These are phyloP conservation scores for Bombylius major DNA, from an alignment of 2,888 invertebrate genomes.

Conservation along the genomic window DNA sequence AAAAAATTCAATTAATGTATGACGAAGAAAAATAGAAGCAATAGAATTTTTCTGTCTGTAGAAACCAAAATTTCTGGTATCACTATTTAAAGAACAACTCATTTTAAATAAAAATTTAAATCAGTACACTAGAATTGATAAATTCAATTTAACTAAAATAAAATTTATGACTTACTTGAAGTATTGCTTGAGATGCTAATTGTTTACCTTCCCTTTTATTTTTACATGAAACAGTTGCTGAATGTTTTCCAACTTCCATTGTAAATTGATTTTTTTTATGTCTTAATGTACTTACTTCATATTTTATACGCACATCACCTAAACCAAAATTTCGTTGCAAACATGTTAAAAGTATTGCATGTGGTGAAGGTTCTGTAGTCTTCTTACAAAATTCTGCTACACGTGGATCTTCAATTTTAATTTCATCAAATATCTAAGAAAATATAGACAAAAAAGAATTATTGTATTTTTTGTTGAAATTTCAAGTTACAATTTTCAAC, in stretches of 20 bases:
- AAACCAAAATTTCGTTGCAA: conserved; percentile 85
- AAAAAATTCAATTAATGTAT: neutral
- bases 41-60: no score
- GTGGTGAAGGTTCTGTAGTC: conserved; percentile 90
- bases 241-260: conserved; percentile 88
- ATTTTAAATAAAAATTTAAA: no score
- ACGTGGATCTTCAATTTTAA: conserved; percentile 85
- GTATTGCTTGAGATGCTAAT: conserved; percentile 83
- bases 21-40: no score
- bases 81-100: no score
- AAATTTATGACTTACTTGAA: conserved; percentile 48
- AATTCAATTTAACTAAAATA: no score
- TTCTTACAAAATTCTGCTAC: conserved; percentile 92
- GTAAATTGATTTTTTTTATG: conserved; percentile 88
- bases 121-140: no score
- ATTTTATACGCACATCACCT: conserved; percentile 76
- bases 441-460: neutral
- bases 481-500: neutral
- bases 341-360: conserved; percentile 84
- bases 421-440: conserved; percentile 74
- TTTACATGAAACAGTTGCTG: conserved; percentile 80
- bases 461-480: neutral
- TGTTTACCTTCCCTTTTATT: conserved; percentile 97
- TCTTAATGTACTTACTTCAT: conserved; percentile 73
- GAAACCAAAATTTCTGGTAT: no score